Evolutionary conservation across 1,140 invertebrate species (phyloP), one percentile per base, ranked within the genome.

Genomic region (Popillia japonica): DNA sequence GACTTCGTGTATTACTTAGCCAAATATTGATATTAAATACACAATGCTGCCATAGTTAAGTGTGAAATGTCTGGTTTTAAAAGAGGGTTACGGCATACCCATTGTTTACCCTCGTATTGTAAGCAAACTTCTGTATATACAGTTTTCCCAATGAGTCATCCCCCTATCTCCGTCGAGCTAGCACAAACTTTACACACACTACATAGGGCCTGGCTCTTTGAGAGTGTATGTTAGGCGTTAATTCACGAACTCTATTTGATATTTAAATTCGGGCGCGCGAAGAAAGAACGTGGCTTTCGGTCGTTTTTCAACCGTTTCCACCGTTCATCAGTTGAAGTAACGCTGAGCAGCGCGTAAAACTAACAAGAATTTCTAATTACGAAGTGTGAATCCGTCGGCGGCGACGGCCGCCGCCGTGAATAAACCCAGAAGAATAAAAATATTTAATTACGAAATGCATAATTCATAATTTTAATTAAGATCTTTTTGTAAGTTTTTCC

Each of bases 381-480:
- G 61, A 22, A 68, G 61, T 68, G 61, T 68, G 61, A 68, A 68
- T 68, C 61, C 61, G 17, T 17, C 48, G 48, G 14, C 48, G 48
- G 22, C 22, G 17, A 55, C 48, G 48, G 14, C 48, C 14, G 22
- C 22, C 22, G 20, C 17, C 61, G 61, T 22, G 61, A 68, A 68
- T 22, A 41, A 74, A 74, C 41, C 72, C 72, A 34, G 41, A 74
- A 74, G 41, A 44, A 74, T 74, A 44, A 74, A 74, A 74, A 74
- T 74, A 74, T 74, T 74, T 74, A 74, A 74, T 74, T 74, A 74
- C 72, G 72, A 44, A 44, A 74, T 74, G 72, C 72, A 74, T 74
- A 74, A 74, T 74, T 74, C 72, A 74, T 74, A 74, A 74, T 74
- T 74, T 74, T 74, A 74, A 74, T 74, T 74, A 74, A 74, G 72